A percentile compares a stretch with the other conserved stretches of the same genome.
Conservation (phyloP, 2,888 invertebrate genomes). For the Apodemia hepburni region DNA sequence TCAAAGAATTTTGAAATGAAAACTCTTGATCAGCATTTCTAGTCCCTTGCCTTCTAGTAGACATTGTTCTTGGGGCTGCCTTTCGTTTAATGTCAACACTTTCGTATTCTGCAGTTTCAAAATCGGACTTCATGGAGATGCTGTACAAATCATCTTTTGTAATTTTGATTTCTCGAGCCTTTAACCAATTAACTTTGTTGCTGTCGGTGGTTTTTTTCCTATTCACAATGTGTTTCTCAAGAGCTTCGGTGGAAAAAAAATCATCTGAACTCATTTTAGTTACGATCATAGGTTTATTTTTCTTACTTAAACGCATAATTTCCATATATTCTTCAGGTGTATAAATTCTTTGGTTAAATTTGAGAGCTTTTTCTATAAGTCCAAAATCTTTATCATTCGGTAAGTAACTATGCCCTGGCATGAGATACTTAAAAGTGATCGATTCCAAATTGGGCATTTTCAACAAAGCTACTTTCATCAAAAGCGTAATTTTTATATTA, state of each 20-base stretch:
- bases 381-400: constrained; percentile 29
- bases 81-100: constrained; percentile 22
- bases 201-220: constrained; percentile 25
- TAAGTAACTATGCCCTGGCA: constrained; percentile 17
- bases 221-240: constrained; percentile 25
- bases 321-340: constrained; percentile 27
- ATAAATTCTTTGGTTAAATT: constrained; percentile 28
- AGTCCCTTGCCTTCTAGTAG: not conserved
- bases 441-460: not conserved
- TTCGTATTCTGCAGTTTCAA: constrained; percentile 18
- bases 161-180: constrained; percentile 22
- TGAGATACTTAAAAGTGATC: constrained; percentile 1
- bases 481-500: not conserved
- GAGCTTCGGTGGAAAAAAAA: constrained; percentile 23
- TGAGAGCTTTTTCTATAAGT: constrained; percentile 27
- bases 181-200: constrained; percentile 24
- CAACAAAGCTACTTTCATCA: constrained; percentile 5
- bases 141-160: constrained; percentile 19
- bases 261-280: constrained; percentile 27
- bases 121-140: constrained; percentile 19
- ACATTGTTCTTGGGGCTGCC: constrained; percentile 16
- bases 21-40: constrained; percentile 6
- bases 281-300: constrained; percentile 28
- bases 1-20: constrained; percentile 4
- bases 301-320: constrained; percentile 26